Base-by-base conservation (phyloP, 2,888 invertebrate species). In the Molanna angustata region DNA sequence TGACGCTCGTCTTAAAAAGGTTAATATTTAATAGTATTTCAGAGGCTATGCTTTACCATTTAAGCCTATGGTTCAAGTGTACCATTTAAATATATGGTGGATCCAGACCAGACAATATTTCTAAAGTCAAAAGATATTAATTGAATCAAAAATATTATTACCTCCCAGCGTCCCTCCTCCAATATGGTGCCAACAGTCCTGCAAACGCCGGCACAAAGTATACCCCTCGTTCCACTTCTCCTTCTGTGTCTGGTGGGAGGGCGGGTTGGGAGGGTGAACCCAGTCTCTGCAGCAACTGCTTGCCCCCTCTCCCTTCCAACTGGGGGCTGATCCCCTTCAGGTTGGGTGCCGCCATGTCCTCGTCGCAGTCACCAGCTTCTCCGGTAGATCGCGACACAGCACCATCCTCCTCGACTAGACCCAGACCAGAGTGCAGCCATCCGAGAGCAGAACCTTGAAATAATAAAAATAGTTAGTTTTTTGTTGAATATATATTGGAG, bases 191-290 rank as follows among this genome's bases (percentile, higher is more conserved):
- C 71, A 93, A 96, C 4, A 98, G 74, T 0, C 97, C 98, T 59
- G 93, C 92, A 73, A 98, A 96, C 4, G 96, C 96, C n/a, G 97
- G 96, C 7, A 98, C 95, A 73, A 98, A 96, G 68, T 90, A 91
- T 60, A 96, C 88, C 62, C 90, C 94, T 65, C 2, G 71, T 72
- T 17, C 67, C 61, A 20, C 33, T 11, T 31, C 11, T 9, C 7
- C 45, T n/a, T n/a, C n/a, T n/a, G n/a, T n/a, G 35, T 14, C 22
- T 19, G 27, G 41, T 9, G 13, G 35, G 7, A 13, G 19, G 9
- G 27, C 32, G 19, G 7, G 16, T 9, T 41, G 41, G 4, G 41
- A 19, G 20, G 41, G 17, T 9, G 37, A 18, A 32, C 90, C 89
- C 35, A 78, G 77, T 18, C 78, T 79, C 3, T 65, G 64, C 22